phyloP scores from a whole-genome alignment of 2,797 vertebrate species.

The Chelmon rostratus region DNA sequence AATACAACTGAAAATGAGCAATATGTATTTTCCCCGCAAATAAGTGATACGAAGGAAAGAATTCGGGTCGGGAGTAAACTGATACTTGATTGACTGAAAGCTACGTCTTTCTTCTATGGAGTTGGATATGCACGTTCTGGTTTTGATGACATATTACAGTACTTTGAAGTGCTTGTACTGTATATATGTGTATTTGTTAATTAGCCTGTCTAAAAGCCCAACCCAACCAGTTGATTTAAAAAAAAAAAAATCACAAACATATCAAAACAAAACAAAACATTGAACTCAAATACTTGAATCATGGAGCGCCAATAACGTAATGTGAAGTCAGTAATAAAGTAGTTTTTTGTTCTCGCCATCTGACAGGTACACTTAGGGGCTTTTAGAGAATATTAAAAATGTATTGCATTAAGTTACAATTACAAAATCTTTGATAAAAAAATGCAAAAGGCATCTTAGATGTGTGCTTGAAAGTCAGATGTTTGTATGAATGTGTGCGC shows the following conservation, averaged over 20 bases:
- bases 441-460: constrained; percentile 73
- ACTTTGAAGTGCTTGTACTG: constrained; percentile 76
- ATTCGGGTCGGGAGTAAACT: constrained; percentile 73
- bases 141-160: constrained; percentile 72
- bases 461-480: constrained; percentile 77
- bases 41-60: constrained; percentile 79
- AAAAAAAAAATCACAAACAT: constrained; percentile 81
- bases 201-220: constrained; percentile 72
- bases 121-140: constrained; percentile 89
- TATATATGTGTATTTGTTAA: constrained; percentile 67
- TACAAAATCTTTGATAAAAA: constrained; percentile 63
- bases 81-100: constrained; percentile 80
- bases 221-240: constrained; percentile 77
- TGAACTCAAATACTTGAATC: constrained; percentile 98
- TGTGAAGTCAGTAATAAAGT: constrained; percentile 92
- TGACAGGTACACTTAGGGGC: constrained; percentile 87
- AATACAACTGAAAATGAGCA: constrained; percentile 83
- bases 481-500: constrained; percentile 78
- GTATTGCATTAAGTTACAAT: constrained; percentile 77
- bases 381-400: constrained; percentile 78
- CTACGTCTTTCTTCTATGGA: constrained; percentile 80
- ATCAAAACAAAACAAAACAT: constrained; percentile 89
- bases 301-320: constrained; percentile 93
- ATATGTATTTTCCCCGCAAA: constrained; percentile 82
- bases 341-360: constrained; percentile 73